Conservation (phyloP, 1,140 invertebrate species). For the Oryctes rhinoceros region DNA sequence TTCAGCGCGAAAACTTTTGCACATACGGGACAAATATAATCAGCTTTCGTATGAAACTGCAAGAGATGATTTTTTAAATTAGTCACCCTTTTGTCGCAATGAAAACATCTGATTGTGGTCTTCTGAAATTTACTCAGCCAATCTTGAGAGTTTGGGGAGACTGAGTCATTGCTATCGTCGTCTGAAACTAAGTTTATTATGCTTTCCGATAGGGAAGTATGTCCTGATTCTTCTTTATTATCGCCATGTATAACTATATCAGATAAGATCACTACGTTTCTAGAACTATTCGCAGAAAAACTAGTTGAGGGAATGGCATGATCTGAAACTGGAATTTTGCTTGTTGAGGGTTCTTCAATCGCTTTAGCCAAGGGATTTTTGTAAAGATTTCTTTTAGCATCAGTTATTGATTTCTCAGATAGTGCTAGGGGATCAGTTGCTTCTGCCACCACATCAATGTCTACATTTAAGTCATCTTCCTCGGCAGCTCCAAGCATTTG, state of each 20-base stretch:
- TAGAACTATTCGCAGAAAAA: not conserved
- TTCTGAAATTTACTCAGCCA: not conserved
- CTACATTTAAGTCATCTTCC: no score
- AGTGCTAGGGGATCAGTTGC: no score
- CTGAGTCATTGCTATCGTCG: not conserved
- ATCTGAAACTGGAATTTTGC: no score
- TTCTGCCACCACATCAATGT: no score
- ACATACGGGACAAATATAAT: not conserved
- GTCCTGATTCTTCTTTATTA: not conserved
- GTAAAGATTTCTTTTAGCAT: not conserved
- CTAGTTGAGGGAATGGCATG: not conserved
- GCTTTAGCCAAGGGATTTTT: not conserved
- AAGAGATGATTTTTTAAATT: not conserved
- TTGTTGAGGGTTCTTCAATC: not conserved
- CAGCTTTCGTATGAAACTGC: not conserved
- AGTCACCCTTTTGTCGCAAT: not conserved
- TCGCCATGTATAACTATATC: conserved; percentile 4
- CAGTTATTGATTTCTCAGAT: no score
- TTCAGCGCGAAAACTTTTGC: not conserved
- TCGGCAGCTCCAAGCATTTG: no score
- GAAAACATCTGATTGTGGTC: not conserved
- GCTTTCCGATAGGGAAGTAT: not conserved
- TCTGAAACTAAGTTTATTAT: not conserved
- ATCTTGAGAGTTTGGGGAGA: not conserved
- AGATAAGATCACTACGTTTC: conserved; percentile 2